Evolutionary conservation across 2,797 vertebrate genomes (phyloP), one percentile per base, ranked within the genome.

Genomic region (Alosa sapidissima): DNA sequence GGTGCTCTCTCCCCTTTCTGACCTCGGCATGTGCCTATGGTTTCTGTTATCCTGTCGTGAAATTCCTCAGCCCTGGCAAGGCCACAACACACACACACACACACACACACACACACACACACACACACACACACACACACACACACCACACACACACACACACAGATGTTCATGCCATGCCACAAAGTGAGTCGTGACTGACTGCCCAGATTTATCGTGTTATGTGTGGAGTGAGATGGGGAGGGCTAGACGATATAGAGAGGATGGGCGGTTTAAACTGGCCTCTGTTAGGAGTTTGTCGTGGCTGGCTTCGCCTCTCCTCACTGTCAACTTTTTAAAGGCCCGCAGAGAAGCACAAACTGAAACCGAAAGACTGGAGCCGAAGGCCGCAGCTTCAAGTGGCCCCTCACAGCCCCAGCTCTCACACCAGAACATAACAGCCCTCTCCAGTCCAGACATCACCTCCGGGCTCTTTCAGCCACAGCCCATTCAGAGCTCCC

Each of bases 101-200:
- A 41, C 36, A 68, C 82, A 81, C 33, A 62, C 51, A 75, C 55
- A 86, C 62, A 45, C 52, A 11, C 5, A 41, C 28, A 60, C 55
- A n/a, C 6, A 19, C 72, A 41, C 45, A 9, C 68, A 24, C 62
- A n/a, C 65, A 60, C 55, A n/a, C 6, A 19, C 72, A 41, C 45
- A 9, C 68, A 24, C 62, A n/a, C 65, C 72, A 41, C 45, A 9
- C 68, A 24, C 62, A n/a, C 65, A 55, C 14, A 11, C 14, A 52
- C 13, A 48, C 84, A 84, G 83, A 82, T 49, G 41, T 3, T 81
- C 85, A 82, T 16, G 45, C 41, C 72, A 83, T 82, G 55, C 21
- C 55, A 60, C 55, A 60, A 21, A 60, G 19, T 21, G 19, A 60
- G 19, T 60, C 19, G 19, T 60, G 21, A n/a, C 19, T 60, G 55